These are phyloP conservation scores for Hylaeus anthracinus DNA, from an alignment of 1,140 invertebrate genomes.

Conservation along the genomic window DNA sequence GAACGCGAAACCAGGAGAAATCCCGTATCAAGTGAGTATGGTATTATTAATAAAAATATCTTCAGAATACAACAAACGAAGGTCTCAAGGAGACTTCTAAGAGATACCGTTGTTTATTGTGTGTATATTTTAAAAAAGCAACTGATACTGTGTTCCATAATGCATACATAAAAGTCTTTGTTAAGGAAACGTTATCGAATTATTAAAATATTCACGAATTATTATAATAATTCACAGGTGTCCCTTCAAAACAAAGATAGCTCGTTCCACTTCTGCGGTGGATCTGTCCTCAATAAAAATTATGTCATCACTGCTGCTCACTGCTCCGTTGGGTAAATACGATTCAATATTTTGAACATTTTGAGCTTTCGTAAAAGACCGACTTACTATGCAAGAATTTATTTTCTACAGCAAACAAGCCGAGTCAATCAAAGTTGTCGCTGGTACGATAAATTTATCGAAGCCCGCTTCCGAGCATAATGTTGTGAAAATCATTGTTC, in stretches of 20 bases:
- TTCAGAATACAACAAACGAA: too few relatives aligned
- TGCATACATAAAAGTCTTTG: neutral
- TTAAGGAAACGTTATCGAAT: neutral
- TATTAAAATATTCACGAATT: neutral
- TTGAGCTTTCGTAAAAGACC: too few relatives aligned
- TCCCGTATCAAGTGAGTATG: conserved; percentile 67
- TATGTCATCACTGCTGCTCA: conserved; percentile 81
- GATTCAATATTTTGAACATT: neutral
- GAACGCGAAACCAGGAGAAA: conserved; percentile 61
- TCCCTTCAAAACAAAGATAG: conserved; percentile 34
- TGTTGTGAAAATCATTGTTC: conserved; percentile 50
- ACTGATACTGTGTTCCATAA: neutral
- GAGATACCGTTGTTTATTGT: too few relatives aligned
- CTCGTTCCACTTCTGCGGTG: conserved; percentile 77
- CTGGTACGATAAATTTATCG: conserved; percentile 43
- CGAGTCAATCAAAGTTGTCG: conserved; percentile 26
- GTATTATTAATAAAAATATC: neutral
- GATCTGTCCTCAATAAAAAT: conserved; percentile 77
- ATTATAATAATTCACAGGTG: conserved; percentile 28
- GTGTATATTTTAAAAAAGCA: too few relatives aligned
- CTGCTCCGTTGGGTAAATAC: conserved; percentile 69
- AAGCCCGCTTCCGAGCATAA: neutral
- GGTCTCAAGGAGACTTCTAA: too few relatives aligned
- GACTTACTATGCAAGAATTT: neutral
- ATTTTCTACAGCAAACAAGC: conserved; percentile 1